These are phyloP conservation scores for Tethea ocularis DNA, from an alignment of 2,888 invertebrate genomes.

Conservation along the genomic window DNA sequence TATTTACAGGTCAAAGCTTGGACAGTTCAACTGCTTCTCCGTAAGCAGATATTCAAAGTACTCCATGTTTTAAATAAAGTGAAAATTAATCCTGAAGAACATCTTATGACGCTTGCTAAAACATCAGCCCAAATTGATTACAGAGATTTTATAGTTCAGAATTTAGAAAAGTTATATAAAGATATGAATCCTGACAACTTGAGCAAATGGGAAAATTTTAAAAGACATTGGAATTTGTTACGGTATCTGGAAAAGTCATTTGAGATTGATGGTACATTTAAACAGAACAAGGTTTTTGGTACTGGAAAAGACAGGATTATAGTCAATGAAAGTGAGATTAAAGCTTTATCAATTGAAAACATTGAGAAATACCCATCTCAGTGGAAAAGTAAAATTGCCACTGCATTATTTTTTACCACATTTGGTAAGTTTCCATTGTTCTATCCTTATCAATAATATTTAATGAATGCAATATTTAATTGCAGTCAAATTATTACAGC, in stretches of 20 bases:
- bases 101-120: slow-evolving; percentile 83
- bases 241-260: slow-evolving; percentile 76
- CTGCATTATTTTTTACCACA: slow-evolving; percentile 82
- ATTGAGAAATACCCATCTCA: slow-evolving; percentile 70
- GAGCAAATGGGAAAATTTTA: slow-evolving; percentile 64
- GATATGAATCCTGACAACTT: slow-evolving; percentile 61
- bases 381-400: slow-evolving; percentile 83
- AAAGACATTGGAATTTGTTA: slow-evolving; percentile 72
- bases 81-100: slow-evolving; percentile 82
- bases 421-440: slow-evolving; percentile 73
- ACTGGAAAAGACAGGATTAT: slow-evolving; percentile 64
- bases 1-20: slow-evolving; percentile 83
- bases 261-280: slow-evolving; percentile 74
- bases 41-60: slow-evolving; percentile 86
- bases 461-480: no score
- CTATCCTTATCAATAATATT: no score
- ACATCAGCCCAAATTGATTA: slow-evolving; percentile 83
- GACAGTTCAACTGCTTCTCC: slow-evolving; percentile 84
- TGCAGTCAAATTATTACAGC: no score
- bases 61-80: slow-evolving; percentile 86
- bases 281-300: slow-evolving; percentile 80
- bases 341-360: slow-evolving; percentile 74
- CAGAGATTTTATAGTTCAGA: slow-evolving; percentile 86
- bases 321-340: slow-evolving; percentile 78
- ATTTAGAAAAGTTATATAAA: slow-evolving; percentile 82